phyloP scores from a whole-genome alignment of 2,888 invertebrate species.

The Augochlorella aurata region DNA sequence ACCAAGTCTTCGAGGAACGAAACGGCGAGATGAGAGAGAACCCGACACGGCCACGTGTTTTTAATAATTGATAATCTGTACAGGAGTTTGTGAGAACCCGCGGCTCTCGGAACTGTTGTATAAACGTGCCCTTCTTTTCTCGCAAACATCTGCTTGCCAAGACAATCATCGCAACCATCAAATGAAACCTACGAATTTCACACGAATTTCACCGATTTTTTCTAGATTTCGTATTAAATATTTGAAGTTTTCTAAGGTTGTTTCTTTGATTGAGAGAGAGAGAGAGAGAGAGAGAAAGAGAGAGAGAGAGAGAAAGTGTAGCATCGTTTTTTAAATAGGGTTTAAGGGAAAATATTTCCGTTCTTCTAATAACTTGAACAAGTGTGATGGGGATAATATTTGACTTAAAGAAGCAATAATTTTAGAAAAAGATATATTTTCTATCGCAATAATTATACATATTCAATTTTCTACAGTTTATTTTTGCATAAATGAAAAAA shows the following conservation, averaged over 20 bases:
- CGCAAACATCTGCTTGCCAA: slow-evolving; percentile 37
- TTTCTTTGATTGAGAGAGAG: too few relatives aligned
- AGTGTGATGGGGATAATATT: too few relatives aligned
- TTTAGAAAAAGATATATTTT: too few relatives aligned
- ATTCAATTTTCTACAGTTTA: too few relatives aligned
- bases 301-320: too few relatives aligned
- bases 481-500: too few relatives aligned
- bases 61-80: slow-evolving; percentile 80
- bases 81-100: slow-evolving; percentile 74
- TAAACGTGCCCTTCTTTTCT: slow-evolving; percentile 76
- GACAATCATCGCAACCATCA: slow-evolving; percentile 8
- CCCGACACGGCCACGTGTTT: slow-evolving; percentile 59
- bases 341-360: too few relatives aligned
- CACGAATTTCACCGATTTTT: background rate
- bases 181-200: background rate
- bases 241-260: background rate
- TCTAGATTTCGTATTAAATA: background rate
- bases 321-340: too few relatives aligned
- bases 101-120: slow-evolving; percentile 72
- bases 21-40: slow-evolving; percentile 76
- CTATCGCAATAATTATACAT: too few relatives aligned
- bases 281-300: too few relatives aligned
- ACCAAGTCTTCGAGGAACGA: slow-evolving; percentile 73
- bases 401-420: too few relatives aligned
- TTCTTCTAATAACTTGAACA: too few relatives aligned